Base-by-base conservation (phyloP, 2,113 vertebrate genomes). In the Ophiodon elongatus region DNA sequence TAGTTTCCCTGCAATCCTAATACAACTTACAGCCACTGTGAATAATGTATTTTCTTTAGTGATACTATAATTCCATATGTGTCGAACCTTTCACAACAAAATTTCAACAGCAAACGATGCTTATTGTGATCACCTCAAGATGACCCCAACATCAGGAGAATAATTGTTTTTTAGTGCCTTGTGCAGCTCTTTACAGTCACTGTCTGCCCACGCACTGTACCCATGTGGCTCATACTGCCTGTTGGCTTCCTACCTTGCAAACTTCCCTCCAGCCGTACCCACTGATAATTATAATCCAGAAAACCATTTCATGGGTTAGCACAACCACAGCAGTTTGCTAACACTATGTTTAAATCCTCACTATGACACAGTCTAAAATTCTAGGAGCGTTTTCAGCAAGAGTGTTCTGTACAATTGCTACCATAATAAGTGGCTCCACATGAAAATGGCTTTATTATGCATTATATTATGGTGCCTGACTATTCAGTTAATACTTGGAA, bases 241-340 rank as follows among this genome's bases (percentile, higher is more conserved):
- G 65, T 76, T 67, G 60, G 69, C 80, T 76, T 76, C 71, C 47
- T 65, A 70, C 82, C 79, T 76, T 54, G 67, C 66, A 57, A 68
- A 75, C 79, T 67, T 56, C 60, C 73, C 80, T 67, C 74, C 66
- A 72, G 75, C 72, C 31, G 2, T 50, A 65, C 63, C 66, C 54
- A 19, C 81, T 37, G 64, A 79, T 85, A 88, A 89, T 86, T 90
- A 86, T 77, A 82, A 86, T 62, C 69, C 65, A 81, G 17, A 69
- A 83, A 79, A 72, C 21, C 45, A 68, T 90, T 86, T 83, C 68
- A 88, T 10, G 35, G 57, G 29, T 56, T 80, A 70, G 56, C 23
- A 73, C 71, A 82, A 63, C 47, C 41, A 31, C 74, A 64, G 82
- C 81, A 71, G 43, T 81, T 79, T 68, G 37, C 78, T 47, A 76